Evolutionary conservation across 2,888 invertebrate species (phyloP), one percentile per base, ranked within the genome.

Genomic region (Uropetala carovei): DNA sequence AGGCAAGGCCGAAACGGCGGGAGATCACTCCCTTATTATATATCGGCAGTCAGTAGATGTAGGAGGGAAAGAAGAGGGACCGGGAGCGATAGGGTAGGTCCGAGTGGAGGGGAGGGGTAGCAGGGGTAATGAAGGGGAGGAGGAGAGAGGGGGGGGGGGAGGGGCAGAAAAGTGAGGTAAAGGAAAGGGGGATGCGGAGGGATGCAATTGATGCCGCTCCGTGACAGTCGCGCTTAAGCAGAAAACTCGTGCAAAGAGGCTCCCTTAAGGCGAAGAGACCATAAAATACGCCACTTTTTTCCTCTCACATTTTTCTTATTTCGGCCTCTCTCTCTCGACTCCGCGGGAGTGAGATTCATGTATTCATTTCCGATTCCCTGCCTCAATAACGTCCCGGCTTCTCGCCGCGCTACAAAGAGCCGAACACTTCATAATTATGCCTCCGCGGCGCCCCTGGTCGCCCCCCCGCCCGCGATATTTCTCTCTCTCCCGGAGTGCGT

Each of bases 361-460:
- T 64, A 68, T 89, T 64, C 89, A 89, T 89, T 89, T 89, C 89
- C 89, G 64, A 89, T 68, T 56, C 89, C 64, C 68, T 22, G 89
- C 89, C 89, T 89, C 89, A 89, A 89, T 89, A 89, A 89, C 89
- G 89, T 64, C 60, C 68, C 43, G 89, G 68, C 64, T 89, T 89
- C 89, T 89, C 89, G 43, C 89, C 89, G 68, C 64, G 43, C 89
- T 89, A 89, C 89, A 89, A 89, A 89, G 89, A 64, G 56, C 89
- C 89, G 89, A 89, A 89, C 89, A 89, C 89, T 89, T 89, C 89
- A 89, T 89, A 89, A 89, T 89, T 89, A 89, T 89, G 89, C 89
- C 89, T 89, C 89, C 60, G 43, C 30, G 30, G 68, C 64, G 89
- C 89, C 89, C 89, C 30, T 16, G 89, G 89, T 30, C 60, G 27